Conservation (phyloP, 2,888 invertebrate species). For the Chouioia cunea region DNA sequence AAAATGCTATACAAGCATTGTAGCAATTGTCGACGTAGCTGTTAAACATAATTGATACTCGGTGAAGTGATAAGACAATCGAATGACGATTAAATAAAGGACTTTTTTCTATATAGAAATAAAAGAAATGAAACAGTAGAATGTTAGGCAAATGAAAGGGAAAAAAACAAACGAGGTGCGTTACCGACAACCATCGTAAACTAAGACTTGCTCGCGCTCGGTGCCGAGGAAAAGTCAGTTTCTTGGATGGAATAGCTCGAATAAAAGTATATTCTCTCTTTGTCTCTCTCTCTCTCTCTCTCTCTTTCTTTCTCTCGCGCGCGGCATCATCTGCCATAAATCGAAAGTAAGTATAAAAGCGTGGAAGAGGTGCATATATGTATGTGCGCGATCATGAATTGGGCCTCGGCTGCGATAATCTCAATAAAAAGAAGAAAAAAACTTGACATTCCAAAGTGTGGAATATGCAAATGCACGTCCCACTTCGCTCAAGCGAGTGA, state of each 20-base stretch:
- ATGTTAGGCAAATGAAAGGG: too few relatives aligned
- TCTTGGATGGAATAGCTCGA: background rate
- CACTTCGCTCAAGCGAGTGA: constrained; percentile 9
- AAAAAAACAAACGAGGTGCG: constrained; percentile 9
- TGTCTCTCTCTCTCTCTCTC: too few relatives aligned
- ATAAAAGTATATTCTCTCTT: too few relatives aligned
- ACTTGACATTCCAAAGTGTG: constrained; percentile 26
- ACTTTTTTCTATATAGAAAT: too few relatives aligned
- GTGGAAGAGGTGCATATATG: background rate
- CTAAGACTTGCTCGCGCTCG: background rate
- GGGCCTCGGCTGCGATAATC: background rate
- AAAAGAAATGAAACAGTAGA: too few relatives aligned
- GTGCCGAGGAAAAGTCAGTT: constrained; percentile 1
- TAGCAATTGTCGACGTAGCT: too few relatives aligned
- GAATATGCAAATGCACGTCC: constrained; percentile 33
- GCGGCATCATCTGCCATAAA: constrained; percentile 12
- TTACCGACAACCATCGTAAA: constrained; percentile 14
- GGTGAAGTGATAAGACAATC: too few relatives aligned
- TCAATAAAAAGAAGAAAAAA: background rate
- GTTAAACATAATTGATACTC: too few relatives aligned
- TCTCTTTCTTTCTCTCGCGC: too few relatives aligned
- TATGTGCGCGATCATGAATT: background rate
- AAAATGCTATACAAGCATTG: too few relatives aligned
- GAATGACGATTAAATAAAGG: too few relatives aligned
- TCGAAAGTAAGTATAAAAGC: constrained; percentile 8